These are phyloP conservation scores for Andrena praecox DNA, from an alignment of 2,888 invertebrate genomes.

Conservation along the genomic window DNA sequence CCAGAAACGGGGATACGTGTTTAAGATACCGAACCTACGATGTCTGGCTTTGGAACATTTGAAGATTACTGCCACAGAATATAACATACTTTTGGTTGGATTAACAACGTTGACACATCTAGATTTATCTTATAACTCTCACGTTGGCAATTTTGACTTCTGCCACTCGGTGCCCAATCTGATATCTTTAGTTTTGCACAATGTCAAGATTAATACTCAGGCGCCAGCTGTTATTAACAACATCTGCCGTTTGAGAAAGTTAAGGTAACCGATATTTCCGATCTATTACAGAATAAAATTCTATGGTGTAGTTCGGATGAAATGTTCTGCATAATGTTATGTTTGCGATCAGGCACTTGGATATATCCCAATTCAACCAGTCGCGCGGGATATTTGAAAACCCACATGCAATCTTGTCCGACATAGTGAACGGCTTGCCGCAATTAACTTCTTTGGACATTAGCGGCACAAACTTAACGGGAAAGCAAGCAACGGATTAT, in stretches of 20 bases:
- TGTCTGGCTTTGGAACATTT: conserved; percentile 87
- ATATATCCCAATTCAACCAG: conserved; percentile 92
- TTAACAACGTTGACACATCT: conserved; percentile 88
- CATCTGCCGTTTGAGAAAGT: conserved; percentile 85
- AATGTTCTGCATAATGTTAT: conserved; percentile 44
- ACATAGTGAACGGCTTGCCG: conserved; percentile 91
- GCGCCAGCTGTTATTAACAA: conserved; percentile 73
- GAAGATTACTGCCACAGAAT: conserved; percentile 86
- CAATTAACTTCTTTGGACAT: conserved; percentile 94
- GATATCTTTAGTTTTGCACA: conserved; percentile 91
- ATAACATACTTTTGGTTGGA: conserved; percentile 87
- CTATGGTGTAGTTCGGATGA: not conserved
- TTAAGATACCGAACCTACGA: conserved; percentile 87
- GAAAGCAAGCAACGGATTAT: conserved; percentile 91
- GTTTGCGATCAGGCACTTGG: conserved; percentile 88
- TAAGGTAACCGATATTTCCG: conserved; percentile 83
- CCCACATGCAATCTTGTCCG: conserved; percentile 90
- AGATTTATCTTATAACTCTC: conserved; percentile 90
- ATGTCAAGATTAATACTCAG: conserved; percentile 87
- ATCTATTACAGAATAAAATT: conserved; percentile 11
- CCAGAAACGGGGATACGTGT: conserved; percentile 85
- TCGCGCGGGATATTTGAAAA: conserved; percentile 91
- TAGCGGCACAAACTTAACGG: conserved; percentile 97
- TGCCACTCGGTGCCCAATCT: conserved; percentile 89
- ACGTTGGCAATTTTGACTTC: conserved; percentile 89